Percentiles rank a stretch among this genome's conserved stretches.
phyloP scores from a whole-genome alignment of 2,797 vertebrate genomes.

The Rhabdophis nuchalis region DNA sequence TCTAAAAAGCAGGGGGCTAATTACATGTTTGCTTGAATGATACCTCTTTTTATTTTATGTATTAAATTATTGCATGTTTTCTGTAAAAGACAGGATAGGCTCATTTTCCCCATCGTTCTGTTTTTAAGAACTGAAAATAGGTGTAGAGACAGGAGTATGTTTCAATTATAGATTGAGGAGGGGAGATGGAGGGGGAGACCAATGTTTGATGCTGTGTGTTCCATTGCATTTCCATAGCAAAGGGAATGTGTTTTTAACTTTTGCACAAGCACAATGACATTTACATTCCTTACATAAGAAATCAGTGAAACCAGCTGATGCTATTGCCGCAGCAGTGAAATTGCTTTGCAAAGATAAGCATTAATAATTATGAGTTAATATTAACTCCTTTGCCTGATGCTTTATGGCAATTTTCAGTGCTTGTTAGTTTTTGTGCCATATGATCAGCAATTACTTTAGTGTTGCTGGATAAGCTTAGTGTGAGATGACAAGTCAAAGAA shows the following conservation, averaged over 20 bases:
- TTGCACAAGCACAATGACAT: slow-evolving; percentile 47
- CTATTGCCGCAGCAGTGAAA: slow-evolving; percentile 26
- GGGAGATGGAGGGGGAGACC: background rate
- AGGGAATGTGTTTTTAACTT: slow-evolving; percentile 17
- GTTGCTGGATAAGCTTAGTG: background rate
- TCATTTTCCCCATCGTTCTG: background rate
- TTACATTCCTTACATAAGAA: slow-evolving; percentile 47
- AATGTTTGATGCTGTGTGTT: slow-evolving; percentile 22
- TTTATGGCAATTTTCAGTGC: slow-evolving; percentile 48
- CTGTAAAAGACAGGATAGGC: background rate
- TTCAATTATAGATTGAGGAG: background rate
- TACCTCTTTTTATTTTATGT: background rate
- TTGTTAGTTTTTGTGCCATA: slow-evolving; percentile 30
- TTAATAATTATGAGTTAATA: slow-evolving; percentile 58
- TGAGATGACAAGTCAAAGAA: background rate
- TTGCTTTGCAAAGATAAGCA: slow-evolving; percentile 41
- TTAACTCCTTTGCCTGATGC: slow-evolving; percentile 51
- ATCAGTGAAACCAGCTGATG: slow-evolving; percentile 28
- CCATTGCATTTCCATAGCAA: slow-evolving; percentile 31
- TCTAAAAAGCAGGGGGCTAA: background rate
- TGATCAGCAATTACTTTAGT: slow-evolving; percentile 14
- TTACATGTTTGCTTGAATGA: background rate
- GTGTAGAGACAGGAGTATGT: background rate
- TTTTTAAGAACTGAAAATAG: background rate
- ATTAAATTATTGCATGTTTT: background rate